These are phyloP conservation scores for Dendrocincla tyrannina DNA, from an alignment of 2,797 vertebrate species.

Conservation along the genomic window DNA sequence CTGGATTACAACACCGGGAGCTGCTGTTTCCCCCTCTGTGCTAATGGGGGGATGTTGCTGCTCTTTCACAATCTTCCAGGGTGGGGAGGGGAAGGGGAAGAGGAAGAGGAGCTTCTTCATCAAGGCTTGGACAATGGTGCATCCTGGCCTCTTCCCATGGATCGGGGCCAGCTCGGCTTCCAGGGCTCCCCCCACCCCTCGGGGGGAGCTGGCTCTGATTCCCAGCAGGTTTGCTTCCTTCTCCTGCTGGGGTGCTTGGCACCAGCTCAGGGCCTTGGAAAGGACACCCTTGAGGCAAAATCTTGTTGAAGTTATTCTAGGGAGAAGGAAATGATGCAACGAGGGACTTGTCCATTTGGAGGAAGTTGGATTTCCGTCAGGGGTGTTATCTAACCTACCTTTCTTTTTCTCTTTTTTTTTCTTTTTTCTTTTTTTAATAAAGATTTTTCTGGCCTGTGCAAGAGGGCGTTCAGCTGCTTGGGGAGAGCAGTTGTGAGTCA, in stretches of 20 bases:
- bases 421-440: background rate
- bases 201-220: constrained; percentile 8
- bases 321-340: constrained; percentile 71
- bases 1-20: constrained; percentile 27
- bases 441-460: background rate
- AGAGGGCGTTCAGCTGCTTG: background rate
- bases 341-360: constrained; percentile 56
- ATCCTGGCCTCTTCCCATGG: background rate
- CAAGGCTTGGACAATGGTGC: background rate
- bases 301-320: constrained; percentile 52
- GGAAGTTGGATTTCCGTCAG: constrained; percentile 65
- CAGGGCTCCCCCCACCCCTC: background rate
- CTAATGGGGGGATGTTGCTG: background rate
- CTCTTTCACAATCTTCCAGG: constrained; percentile 47
- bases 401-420: background rate
- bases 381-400: constrained; percentile 25
- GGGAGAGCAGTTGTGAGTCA: background rate
- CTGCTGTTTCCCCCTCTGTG: constrained; percentile 42
- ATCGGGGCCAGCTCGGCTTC: background rate
- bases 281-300: background rate
- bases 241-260: constrained; percentile 35
- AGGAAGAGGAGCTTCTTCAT: constrained; percentile 28
- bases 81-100: constrained; percentile 10
- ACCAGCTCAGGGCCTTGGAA: background rate
- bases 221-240: background rate